Conservation (phyloP, 1,140 invertebrate species). For the Drosophila nasuta region DNA sequence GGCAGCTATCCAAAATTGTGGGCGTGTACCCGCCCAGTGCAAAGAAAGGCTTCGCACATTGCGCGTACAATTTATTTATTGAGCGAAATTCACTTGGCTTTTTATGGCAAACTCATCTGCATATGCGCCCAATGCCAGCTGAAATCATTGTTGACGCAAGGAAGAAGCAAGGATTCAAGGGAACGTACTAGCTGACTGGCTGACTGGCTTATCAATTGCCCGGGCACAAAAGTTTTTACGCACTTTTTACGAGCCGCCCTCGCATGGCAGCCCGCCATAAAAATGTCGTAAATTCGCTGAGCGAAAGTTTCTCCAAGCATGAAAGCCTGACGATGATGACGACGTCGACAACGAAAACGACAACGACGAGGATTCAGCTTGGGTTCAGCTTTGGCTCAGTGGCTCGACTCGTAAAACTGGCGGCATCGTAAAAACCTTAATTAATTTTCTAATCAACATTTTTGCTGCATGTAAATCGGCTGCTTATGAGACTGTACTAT, state of each 20-base stretch:
- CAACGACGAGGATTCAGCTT: conserved; percentile 22
- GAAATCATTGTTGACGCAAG: conserved; percentile 22
- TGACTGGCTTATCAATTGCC: conserved; percentile 59
- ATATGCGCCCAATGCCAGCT: conserved; percentile 51
- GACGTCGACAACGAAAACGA: neutral
- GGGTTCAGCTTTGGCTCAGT: conserved; percentile 27
- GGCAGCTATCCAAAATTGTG: conserved; percentile 18
- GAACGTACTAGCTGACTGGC: conserved; percentile 13
- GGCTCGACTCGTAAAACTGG: conserved; percentile 48
- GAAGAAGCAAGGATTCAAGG: conserved; percentile 3
- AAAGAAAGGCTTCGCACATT: conserved; percentile 73
- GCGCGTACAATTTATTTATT: conserved; percentile 73
- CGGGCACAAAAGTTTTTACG: conserved; percentile 68
- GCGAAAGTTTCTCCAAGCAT: conserved; percentile 68
- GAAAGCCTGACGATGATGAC: conserved; percentile 48
- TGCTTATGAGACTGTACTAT: conserved; percentile 57
- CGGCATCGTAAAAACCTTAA: conserved; percentile 82
- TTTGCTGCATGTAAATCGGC: conserved; percentile 81
- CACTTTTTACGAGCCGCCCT: conserved; percentile 74
- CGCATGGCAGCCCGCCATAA: conserved; percentile 79
- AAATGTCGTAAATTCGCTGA: conserved; percentile 81
- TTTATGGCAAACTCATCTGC: conserved; percentile 77
- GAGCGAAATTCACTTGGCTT: conserved; percentile 52
- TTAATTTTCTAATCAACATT: conserved; percentile 84
- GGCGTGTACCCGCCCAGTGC: conserved; percentile 34